Evolutionary conservation across 2,797 vertebrate species (phyloP).

Genomic region (Uromys caudimaculatus): DNA sequence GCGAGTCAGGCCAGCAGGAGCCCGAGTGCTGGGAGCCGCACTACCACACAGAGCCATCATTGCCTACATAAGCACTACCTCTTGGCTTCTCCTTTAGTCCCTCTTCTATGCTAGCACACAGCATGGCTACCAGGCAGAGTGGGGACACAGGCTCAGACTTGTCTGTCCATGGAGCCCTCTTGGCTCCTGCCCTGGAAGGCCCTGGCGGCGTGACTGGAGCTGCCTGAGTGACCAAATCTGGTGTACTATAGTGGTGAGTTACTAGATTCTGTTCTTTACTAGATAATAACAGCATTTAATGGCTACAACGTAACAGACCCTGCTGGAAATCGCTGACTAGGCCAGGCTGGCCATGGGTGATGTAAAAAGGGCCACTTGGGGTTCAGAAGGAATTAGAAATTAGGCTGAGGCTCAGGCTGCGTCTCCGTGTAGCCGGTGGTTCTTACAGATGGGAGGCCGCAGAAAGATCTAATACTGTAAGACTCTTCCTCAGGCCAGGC

Average conservation of each 20-base stretch:
- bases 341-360: not conserved
- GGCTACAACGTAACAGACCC: not conserved
- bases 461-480: not conserved
- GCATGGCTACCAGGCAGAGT: accelerated
- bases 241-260: accelerated
- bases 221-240: not conserved
- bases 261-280: accelerated
- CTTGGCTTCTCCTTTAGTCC: not conserved
- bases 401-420: accelerated
- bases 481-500: not conserved
- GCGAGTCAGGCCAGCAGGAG: accelerated
- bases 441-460: too few relatives aligned
- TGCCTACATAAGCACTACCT: too few relatives aligned
- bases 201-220: not conserved
- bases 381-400: not conserved
- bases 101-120: not conserved
- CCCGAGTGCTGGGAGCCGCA: accelerated
- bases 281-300: accelerated
- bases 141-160: accelerated
- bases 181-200: not conserved
- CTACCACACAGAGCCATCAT: accelerated
- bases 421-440: not conserved
- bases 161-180: accelerated
- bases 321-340: accelerated
- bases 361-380: accelerated